phyloP scores from a whole-genome alignment of 2,888 invertebrate genomes.

The Phaonia tiefii region DNA sequence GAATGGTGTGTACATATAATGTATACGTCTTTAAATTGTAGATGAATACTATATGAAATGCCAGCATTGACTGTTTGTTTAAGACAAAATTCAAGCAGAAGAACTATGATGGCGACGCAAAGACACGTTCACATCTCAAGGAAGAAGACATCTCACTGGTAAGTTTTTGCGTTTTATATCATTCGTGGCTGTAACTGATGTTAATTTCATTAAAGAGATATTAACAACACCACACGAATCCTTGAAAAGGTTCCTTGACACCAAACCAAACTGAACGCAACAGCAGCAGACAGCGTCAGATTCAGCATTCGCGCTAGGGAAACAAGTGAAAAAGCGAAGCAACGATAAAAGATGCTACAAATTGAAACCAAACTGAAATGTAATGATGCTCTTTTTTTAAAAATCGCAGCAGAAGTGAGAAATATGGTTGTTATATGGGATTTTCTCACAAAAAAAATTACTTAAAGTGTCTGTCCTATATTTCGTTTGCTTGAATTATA shows the following conservation, averaged over 20 bases:
- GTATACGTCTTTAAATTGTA: too few relatives aligned
- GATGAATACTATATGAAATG: background rate
- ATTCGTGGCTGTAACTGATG: constrained; percentile 59
- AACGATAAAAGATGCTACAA: constrained; percentile 8
- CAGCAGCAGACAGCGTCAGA: constrained; percentile 36
- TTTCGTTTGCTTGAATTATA: too few relatives aligned
- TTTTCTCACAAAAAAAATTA: too few relatives aligned
- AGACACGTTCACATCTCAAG: constrained; percentile 29
- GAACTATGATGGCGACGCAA: constrained; percentile 11
- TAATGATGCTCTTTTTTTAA: too few relatives aligned
- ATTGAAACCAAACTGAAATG: too few relatives aligned
- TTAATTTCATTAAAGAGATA: constrained; percentile 67
- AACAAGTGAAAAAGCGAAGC: constrained; percentile 20
- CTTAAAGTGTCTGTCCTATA: too few relatives aligned
- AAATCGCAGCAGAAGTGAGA: too few relatives aligned
- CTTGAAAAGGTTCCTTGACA: constrained; percentile 78
- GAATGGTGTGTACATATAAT: background rate
- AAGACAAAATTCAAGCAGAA: constrained; percentile 16
- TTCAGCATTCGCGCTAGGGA: constrained; percentile 18
- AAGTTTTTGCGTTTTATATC: constrained; percentile 26
- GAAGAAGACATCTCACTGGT: constrained; percentile 22
- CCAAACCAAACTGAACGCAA: constrained; percentile 42
- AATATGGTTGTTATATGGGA: too few relatives aligned
- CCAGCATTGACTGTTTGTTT: background rate
- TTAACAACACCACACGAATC: constrained; percentile 68